These are phyloP conservation scores for Drosophila paucipuncta DNA, from an alignment of 2,888 invertebrate species.

Conservation along the genomic window DNA sequence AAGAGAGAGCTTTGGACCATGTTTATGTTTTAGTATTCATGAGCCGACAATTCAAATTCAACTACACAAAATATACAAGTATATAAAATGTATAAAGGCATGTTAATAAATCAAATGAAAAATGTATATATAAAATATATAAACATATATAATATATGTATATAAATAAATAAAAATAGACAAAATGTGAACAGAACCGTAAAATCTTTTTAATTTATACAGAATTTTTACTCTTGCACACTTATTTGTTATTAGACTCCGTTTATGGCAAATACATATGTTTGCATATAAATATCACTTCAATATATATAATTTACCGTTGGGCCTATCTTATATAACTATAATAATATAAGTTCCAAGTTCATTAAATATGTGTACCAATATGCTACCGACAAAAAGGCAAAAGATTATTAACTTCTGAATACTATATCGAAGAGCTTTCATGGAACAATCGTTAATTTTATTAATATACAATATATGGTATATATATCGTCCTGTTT, in stretches of 20 bases:
- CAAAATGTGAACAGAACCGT: neutral
- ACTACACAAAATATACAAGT: neutral
- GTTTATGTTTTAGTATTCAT: neutral
- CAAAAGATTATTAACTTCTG: neutral
- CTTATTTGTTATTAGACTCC: fast-evolving
- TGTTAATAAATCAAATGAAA: neutral
- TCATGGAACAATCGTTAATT: neutral
- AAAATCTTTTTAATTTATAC: neutral
- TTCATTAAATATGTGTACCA: neutral
- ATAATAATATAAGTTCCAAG: no score
- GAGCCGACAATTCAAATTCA: neutral
- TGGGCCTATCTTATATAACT: neutral
- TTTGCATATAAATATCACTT: neutral
- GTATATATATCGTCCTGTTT: neutral
- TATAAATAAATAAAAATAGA: neutral
- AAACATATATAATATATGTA: neutral
- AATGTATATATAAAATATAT: neutral
- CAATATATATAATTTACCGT: neutral
- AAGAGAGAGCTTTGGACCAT: neutral
- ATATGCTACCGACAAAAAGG: neutral
- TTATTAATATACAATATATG: neutral
- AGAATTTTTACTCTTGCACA: neutral
- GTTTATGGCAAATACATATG: neutral
- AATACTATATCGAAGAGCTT: neutral
- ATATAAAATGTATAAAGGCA: neutral